Evolutionary conservation across 2,888 invertebrate genomes (phyloP).

Genomic region (Sphaerophoria taeniata): DNA sequence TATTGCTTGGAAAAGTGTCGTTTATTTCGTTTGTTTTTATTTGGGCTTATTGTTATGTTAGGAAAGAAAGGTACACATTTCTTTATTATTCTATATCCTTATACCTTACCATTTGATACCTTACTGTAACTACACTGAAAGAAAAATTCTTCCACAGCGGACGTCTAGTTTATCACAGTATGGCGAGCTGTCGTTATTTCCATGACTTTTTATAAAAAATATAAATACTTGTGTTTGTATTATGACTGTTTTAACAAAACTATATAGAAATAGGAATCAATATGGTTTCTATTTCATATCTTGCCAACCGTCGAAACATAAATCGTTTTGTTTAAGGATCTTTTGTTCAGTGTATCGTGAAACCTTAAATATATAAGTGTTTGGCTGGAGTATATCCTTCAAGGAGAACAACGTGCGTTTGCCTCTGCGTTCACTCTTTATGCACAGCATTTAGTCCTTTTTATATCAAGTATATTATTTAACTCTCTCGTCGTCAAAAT

Average conservation of each 20-base stretch:
- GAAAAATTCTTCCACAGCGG: no score
- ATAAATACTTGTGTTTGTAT: no score
- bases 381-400: constrained; percentile 47
- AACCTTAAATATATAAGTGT: background rate
- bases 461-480: constrained; percentile 48
- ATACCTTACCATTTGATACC: background rate
- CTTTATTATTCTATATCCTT: constrained; percentile 38
- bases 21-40: constrained; percentile 69
- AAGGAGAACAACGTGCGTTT: constrained; percentile 58
- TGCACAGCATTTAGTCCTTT: constrained; percentile 57
- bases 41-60: constrained; percentile 50
- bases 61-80: constrained; percentile 60
- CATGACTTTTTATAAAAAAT: no score
- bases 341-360: background rate
- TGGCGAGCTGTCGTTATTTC: no score
- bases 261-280: no score
- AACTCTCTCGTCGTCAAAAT: constrained; percentile 49
- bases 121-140: constrained; percentile 11
- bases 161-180: no score
- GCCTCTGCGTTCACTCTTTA: constrained; percentile 58
- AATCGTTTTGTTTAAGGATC: background rate
- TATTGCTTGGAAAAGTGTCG: constrained; percentile 71
- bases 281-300: no score
- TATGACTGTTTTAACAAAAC: no score
- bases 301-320: no score